Percentiles rank a stretch among this genome's conserved stretches.
Evolutionary conservation across 2,113 vertebrate species (phyloP).

Genomic region (Gymnogyps californianus): DNA sequence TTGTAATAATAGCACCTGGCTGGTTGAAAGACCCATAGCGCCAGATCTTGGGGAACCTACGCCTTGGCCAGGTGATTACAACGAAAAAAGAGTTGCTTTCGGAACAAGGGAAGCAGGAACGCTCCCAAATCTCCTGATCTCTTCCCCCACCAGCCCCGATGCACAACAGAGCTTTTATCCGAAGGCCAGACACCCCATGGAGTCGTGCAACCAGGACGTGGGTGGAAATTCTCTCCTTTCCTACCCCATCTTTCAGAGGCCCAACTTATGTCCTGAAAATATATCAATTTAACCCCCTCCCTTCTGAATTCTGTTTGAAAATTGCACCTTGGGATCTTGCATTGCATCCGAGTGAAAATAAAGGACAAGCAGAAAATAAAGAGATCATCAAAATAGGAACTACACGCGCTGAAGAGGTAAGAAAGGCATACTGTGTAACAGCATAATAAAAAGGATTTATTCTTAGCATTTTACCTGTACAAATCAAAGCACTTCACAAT

Average conservation of each 20-base stretch:
- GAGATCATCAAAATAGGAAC: background rate
- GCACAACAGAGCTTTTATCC: background rate
- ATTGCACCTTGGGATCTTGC: background rate
- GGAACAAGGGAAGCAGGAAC: background rate
- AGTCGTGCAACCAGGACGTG: rapidly evolving
- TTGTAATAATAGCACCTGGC: rapidly evolving
- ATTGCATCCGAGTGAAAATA: background rate
- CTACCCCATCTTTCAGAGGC: background rate
- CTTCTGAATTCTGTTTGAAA: background rate
- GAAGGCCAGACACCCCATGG: background rate
- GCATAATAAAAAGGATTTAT: background rate
- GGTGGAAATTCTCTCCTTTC: background rate
- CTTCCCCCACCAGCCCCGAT: background rate
- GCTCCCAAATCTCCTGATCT: background rate
- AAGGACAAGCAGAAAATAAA: background rate
- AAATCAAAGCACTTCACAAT: background rate
- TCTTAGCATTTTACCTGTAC: background rate
- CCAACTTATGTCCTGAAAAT: background rate
- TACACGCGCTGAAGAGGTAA: background rate
- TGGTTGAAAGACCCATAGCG: background rate
- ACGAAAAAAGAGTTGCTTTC: background rate
- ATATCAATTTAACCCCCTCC: background rate
- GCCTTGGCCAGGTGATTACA: background rate
- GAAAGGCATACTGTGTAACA: background rate
- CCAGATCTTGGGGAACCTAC: background rate